Base-by-base conservation (phyloP, 2,113 vertebrate species). In the Oncorhynchus nerka region DNA sequence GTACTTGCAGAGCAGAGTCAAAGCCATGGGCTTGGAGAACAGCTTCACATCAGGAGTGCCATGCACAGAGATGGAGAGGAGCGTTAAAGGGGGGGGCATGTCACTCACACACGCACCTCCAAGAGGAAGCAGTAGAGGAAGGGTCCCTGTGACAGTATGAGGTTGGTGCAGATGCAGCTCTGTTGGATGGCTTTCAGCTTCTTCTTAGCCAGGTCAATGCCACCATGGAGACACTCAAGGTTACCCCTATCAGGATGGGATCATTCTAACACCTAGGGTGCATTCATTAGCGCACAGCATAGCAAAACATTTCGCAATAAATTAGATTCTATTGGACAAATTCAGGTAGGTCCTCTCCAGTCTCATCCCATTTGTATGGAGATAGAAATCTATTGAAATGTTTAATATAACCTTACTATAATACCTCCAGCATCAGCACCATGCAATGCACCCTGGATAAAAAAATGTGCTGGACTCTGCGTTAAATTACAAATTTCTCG, bases 91-190 rank as follows among this genome's bases (percentile, higher is more conserved):
- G 3, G 28, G 30, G 9, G 7, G 55, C 49, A 5, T 45, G n/a
- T 20, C 65, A 48, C 28, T 13, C 22, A 16, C 13, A 61, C 30
- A 13, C 22, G 3, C 76, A 97, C 98, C 97, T 99, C 98, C 95
- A 95, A 95, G 79, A 99, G 95, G 74, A 95, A 95, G 79, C 98
- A 99, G 77, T 99, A 99, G 49, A 99, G 97, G 89, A 99, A 99
- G 0, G 98, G 97, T 3, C 97, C 98, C 89, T 99, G 98, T 1
- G 97, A 99, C 80, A 99, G 91, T 57, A 99, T 94, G 3, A 98
- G 95, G 85, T 98, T 98, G 85, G 97, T 99, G 73, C 97, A 98
- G 83, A 99, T 95, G 86, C 98, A 99, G 91, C 96, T 98, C 91
- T 99, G 96, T 90, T 98, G 98, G 34, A 96, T 92, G 62, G 96